These are phyloP conservation scores for Luperina nickerlii DNA, from an alignment of 2,888 invertebrate species.

Conservation along the genomic window DNA sequence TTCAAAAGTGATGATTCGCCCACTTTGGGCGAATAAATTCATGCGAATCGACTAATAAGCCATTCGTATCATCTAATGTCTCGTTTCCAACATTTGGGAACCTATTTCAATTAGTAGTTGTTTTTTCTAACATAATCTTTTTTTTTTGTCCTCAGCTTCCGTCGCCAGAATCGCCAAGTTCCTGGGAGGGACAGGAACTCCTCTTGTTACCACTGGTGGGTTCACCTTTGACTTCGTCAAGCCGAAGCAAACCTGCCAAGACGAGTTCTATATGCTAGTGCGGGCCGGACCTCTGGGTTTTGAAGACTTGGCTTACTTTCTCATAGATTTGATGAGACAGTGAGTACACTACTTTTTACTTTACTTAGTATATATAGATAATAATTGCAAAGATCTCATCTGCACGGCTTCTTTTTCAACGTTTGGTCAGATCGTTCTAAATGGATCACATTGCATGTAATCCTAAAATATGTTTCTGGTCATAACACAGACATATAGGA, in stretches of 20 bases:
- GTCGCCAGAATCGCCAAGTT: slow-evolving; percentile 95
- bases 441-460: neutral
- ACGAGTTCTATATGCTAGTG: slow-evolving; percentile 95
- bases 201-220: slow-evolving; percentile 95
- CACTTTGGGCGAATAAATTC: neutral
- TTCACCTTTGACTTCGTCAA: slow-evolving; percentile 94
- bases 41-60: neutral
- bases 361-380: neutral
- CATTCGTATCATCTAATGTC: neutral
- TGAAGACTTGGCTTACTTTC: slow-evolving; percentile 93
- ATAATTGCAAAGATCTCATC: neutral
- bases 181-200: slow-evolving; percentile 93
- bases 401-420: slow-evolving; percentile 5
- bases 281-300: slow-evolving; percentile 94
- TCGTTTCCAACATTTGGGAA: neutral
- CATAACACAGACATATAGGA: neutral
- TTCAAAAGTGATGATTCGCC: neutral
- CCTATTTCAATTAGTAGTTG: neutral
- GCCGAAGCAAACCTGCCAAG: slow-evolving; percentile 92
- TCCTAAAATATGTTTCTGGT: neutral
- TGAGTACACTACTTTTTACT: slow-evolving; percentile 80
- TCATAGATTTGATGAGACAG: slow-evolving; percentile 93
- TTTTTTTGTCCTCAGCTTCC: slow-evolving; percentile 91
- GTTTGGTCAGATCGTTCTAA: neutral
- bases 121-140: slow-evolving; percentile 12